phyloP scores from a whole-genome alignment of 2,797 vertebrate species.

The Nothura maculosa region DNA sequence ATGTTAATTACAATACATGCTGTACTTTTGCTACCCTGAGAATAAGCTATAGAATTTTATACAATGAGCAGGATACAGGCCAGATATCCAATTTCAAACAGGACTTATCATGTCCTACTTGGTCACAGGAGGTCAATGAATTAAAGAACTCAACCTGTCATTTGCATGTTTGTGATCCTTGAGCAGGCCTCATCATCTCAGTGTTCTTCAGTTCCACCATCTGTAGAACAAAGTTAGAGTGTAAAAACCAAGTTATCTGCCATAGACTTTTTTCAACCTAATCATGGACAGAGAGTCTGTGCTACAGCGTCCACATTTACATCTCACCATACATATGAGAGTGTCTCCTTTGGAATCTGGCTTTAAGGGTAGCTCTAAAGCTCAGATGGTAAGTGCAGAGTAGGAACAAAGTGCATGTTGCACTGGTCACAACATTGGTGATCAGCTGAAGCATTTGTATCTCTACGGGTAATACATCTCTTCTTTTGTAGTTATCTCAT shows the following conservation, averaged over 20 bases:
- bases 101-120: not conserved
- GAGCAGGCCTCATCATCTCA: not conserved
- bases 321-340: not conserved
- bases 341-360: not conserved
- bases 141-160: not conserved
- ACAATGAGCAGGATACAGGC: not conserved
- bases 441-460: not conserved
- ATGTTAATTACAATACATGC: not conserved
- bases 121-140: not conserved
- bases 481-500: not conserved
- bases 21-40: not conserved
- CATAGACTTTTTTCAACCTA: not conserved
- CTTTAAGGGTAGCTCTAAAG: not conserved
- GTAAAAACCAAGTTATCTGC: not conserved
- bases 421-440: too few relatives aligned
- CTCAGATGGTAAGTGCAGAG: not conserved
- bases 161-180: not conserved
- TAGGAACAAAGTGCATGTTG: not conserved
- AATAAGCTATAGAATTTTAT: not conserved
- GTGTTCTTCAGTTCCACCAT: not conserved
- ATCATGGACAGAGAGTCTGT: not conserved
- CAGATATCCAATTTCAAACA: not conserved
- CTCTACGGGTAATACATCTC: not conserved
- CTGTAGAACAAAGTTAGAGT: not conserved
- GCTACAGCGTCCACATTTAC: accelerated